A percentile compares a stretch with the other conserved stretches of the same genome.
Evolutionary conservation across 2,113 vertebrate species (phyloP).

Genomic region (Ptilonorhynchus violaceus): DNA sequence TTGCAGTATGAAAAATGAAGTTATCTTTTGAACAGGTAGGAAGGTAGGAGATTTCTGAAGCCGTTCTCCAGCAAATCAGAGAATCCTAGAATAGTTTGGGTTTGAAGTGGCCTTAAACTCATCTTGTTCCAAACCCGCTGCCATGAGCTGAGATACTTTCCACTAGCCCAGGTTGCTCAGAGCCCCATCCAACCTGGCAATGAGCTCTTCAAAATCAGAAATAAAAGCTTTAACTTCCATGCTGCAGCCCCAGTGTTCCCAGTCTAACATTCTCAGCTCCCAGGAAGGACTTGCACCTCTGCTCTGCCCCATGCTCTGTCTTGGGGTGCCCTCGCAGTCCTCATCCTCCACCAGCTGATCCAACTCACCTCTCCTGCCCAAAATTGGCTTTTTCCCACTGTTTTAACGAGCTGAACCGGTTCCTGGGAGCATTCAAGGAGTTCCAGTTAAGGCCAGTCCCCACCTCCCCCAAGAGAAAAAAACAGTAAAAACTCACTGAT

Average conservation of each 20-base stretch:
- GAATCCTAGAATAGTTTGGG: neutral
- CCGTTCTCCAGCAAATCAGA: neutral
- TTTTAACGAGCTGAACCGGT: neutral
- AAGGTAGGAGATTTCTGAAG: neutral
- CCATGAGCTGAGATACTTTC: neutral
- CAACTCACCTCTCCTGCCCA: neutral
- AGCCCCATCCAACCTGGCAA: neutral
- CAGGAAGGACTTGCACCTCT: neutral
- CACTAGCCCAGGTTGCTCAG: neutral
- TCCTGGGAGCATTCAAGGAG: neutral
- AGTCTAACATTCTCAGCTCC: no score
- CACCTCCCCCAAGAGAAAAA: no score
- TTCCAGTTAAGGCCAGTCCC: neutral
- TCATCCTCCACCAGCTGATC: neutral
- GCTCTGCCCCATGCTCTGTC: neutral
- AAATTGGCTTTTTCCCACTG: fast-evolving
- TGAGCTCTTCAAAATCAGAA: neutral
- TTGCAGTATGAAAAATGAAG: neutral
- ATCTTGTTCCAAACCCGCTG: neutral
- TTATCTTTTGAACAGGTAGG: neutral
- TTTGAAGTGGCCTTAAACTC: neutral
- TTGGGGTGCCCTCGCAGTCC: neutral
- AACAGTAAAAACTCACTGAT: neutral
- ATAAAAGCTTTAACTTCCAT: neutral
- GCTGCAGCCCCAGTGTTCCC: neutral